Conservation (phyloP, 2,113 vertebrate species). For the Casuarius casuarius region DNA sequence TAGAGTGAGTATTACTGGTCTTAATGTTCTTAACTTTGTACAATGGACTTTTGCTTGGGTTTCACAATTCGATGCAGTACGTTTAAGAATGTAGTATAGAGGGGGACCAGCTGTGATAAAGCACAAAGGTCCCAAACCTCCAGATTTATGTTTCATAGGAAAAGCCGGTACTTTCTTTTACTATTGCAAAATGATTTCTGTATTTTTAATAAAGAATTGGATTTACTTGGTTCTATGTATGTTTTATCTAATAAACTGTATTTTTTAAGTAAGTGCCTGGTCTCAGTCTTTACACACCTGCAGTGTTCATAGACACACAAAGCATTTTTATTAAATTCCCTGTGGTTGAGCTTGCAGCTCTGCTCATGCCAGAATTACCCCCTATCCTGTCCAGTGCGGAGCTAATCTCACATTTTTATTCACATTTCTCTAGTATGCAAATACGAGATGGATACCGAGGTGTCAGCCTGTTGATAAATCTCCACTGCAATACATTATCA, state of each 20-base stretch:
- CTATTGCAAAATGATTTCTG: constrained; percentile 62
- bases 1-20: constrained; percentile 46
- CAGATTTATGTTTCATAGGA: constrained; percentile 60
- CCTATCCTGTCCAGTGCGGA: neutral
- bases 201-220: constrained; percentile 73
- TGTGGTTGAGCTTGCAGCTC: neutral
- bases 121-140: constrained; percentile 34
- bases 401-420: constrained; percentile 10
- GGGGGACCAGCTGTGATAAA: neutral
- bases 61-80: constrained; percentile 43
- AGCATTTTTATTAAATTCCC: neutral
- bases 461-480: constrained; percentile 47
- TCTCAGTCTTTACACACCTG: neutral
- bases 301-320: neutral
- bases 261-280: constrained; percentile 55
- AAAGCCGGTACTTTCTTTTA: constrained; percentile 66
- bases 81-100: constrained; percentile 31
- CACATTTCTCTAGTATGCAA: constrained; percentile 42
- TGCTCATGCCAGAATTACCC: neutral
- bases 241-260: constrained; percentile 67
- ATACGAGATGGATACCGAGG: neutral
- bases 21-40: constrained; percentile 58
- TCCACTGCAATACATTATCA: constrained; percentile 7
- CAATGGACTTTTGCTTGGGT: constrained; percentile 20
- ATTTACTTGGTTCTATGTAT: constrained; percentile 61